A percentile compares a stretch with the other conserved stretches of the same genome.
phyloP scores from a whole-genome alignment of 2,888 invertebrate genomes.

The Gymnosoma rotundatum region DNA sequence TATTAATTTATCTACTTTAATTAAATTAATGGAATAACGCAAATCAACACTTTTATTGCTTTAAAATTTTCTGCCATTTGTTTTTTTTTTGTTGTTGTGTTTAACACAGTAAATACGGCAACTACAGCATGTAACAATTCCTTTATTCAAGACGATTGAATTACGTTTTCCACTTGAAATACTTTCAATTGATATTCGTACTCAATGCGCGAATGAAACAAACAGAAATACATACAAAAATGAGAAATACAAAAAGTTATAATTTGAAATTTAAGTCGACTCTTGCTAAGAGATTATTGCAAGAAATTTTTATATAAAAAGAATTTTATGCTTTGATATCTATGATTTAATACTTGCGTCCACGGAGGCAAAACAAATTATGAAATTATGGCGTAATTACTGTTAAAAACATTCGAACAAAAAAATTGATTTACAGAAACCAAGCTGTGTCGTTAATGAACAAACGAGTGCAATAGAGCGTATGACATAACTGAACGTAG shows the following conservation, averaged over 20 bases:
- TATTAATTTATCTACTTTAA: slow-evolving; percentile 57
- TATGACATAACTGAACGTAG: no score
- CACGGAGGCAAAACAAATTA: no score
- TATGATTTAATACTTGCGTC: no score
- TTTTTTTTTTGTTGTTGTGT: slow-evolving; percentile 32
- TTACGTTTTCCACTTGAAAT: slow-evolving; percentile 69
- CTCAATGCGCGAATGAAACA: slow-evolving; percentile 44
- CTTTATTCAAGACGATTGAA: slow-evolving; percentile 68
- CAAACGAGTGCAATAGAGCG: no score
- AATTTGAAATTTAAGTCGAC: slow-evolving; percentile 16
- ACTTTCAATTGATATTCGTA: slow-evolving; percentile 63
- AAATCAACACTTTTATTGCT: slow-evolving; percentile 56
- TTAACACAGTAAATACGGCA: slow-evolving; percentile 38
- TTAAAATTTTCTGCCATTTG: slow-evolving; percentile 45
- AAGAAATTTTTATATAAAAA: no score
- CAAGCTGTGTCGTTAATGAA: no score
- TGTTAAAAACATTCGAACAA: no score
- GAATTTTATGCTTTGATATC: no score
- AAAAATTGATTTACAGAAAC: no score
- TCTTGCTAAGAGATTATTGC: background rate
- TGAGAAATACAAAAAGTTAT: background rate
- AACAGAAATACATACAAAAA: slow-evolving; percentile 18
- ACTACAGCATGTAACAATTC: slow-evolving; percentile 60
- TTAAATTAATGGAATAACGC: slow-evolving; percentile 46
- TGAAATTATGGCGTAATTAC: no score